Percentiles rank a stretch among this genome's conserved stretches.
Conservation (phyloP, 1,140 invertebrate genomes). For the Macrocentrus cingulum region DNA sequence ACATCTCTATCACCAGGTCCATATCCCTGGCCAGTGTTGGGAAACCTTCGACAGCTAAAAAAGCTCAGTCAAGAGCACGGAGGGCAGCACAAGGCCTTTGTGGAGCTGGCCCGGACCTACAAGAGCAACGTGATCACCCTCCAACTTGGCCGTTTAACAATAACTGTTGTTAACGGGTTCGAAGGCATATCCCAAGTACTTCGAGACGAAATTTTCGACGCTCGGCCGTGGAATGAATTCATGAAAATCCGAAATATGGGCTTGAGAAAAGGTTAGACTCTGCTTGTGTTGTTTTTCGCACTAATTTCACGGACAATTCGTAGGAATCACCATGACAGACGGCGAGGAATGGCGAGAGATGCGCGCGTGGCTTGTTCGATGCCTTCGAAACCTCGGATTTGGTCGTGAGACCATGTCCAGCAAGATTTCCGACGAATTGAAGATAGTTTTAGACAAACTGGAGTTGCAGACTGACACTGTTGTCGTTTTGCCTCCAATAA, state of each 20-base stretch:
- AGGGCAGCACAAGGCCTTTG: conserved; percentile 66
- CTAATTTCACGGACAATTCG: conserved; percentile 2
- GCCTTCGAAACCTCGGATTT: conserved; percentile 73
- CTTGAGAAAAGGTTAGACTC: conserved; percentile 60
- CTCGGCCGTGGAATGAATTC: conserved; percentile 74
- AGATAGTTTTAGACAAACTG: conserved; percentile 58
- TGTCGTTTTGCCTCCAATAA: conserved; percentile 47
- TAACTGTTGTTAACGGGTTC: conserved; percentile 66
- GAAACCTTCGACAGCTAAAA: conserved; percentile 64
- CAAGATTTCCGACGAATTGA: conserved; percentile 69
- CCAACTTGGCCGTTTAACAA: conserved; percentile 64
- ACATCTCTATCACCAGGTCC: conserved; percentile 65
- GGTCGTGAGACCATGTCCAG: conserved; percentile 73
- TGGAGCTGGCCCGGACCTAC: conserved; percentile 63
- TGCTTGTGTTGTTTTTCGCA: background rate
- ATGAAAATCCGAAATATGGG: conserved; percentile 70
- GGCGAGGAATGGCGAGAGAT: conserved; percentile 76
- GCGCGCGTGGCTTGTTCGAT: conserved; percentile 70
- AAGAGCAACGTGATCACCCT: conserved; percentile 67
- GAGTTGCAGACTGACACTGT: conserved; percentile 41
- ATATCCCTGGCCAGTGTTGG: conserved; percentile 67
- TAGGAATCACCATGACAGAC: conserved; percentile 76
- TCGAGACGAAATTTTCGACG: conserved; percentile 67
- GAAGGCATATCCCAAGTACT: conserved; percentile 65
- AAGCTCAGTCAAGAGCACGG: conserved; percentile 59